phyloP scores from a whole-genome alignment of 2,797 vertebrate species.

The Cercopithecus diana region DNA sequence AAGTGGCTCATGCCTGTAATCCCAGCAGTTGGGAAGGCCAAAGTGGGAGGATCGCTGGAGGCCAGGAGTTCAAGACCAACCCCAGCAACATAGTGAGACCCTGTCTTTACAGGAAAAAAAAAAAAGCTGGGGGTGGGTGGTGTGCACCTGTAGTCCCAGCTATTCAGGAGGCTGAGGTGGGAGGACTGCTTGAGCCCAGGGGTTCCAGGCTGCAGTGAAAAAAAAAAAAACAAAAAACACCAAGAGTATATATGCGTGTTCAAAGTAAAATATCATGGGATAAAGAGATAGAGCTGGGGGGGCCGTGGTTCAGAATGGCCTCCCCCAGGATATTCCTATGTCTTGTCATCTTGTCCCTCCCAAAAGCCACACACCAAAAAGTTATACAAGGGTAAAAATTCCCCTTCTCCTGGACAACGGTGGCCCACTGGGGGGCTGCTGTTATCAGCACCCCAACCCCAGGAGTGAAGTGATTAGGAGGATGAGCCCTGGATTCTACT shows the following conservation, averaged over 20 bases:
- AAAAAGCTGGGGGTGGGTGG: no score
- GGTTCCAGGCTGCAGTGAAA: no score
- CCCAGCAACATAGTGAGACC: no score
- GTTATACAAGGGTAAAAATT: background rate
- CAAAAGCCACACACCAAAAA: background rate
- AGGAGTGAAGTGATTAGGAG: background rate
- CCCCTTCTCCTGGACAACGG: background rate
- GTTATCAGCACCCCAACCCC: background rate
- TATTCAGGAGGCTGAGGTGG: no score
- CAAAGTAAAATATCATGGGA: background rate
- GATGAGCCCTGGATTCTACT: background rate
- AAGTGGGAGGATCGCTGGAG: background rate
- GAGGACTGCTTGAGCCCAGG: no score
- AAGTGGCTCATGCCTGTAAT: background rate
- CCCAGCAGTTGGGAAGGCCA: background rate
- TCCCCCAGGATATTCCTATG: background rate
- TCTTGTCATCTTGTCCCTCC: background rate
- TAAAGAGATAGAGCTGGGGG: background rate
- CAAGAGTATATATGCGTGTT: background rate
- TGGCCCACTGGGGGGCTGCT: background rate
- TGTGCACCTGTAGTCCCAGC: no score
- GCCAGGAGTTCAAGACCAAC: no score
- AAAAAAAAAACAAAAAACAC: no score
- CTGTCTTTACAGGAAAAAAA: no score
- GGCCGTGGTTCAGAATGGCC: background rate